These are phyloP conservation scores for Sorex fumeus DNA, from an alignment of 2,113 vertebrate genomes.

Conservation along the genomic window DNA sequence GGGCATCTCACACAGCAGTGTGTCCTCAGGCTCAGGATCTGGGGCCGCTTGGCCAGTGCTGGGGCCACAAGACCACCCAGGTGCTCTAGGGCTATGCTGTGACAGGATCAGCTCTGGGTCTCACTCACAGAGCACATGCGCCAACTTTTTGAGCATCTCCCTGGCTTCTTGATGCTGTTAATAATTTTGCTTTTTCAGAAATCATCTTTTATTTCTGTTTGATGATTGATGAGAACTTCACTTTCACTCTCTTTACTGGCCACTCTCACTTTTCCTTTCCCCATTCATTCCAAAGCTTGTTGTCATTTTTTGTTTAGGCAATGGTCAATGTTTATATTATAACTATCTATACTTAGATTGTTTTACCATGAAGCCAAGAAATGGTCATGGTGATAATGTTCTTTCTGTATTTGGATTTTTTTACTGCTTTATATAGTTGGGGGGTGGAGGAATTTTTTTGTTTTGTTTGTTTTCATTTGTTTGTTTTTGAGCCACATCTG, in stretches of 20 bases:
- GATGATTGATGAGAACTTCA: not conserved
- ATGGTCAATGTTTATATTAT: not conserved
- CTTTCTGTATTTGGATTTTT: not conserved
- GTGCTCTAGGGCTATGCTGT: too few species aligned
- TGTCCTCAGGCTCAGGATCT: too few species aligned
- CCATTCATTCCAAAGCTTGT: not conserved
- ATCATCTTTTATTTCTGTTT: not conserved
- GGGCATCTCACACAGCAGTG: too few species aligned
- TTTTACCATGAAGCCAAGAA: conserved; percentile 14
- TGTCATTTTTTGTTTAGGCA: not conserved
- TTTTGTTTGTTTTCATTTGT: not conserved
- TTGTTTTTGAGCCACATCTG: too few species aligned
- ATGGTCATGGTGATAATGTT: not conserved
- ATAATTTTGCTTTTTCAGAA: not conserved
- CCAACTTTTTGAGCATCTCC: too few species aligned
- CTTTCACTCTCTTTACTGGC: not conserved
- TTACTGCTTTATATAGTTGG: not conserved
- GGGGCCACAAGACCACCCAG: too few species aligned
- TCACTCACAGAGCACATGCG: too few species aligned
- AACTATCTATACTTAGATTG: not conserved
- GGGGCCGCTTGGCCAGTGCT: too few species aligned
- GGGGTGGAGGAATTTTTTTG: not conserved
- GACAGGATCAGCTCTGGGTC: too few species aligned
- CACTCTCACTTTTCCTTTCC: not conserved
- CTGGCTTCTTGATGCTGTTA: too few species aligned